Conservation (phyloP, 2,888 invertebrate genomes). For the Tiliacea citrago region DNA sequence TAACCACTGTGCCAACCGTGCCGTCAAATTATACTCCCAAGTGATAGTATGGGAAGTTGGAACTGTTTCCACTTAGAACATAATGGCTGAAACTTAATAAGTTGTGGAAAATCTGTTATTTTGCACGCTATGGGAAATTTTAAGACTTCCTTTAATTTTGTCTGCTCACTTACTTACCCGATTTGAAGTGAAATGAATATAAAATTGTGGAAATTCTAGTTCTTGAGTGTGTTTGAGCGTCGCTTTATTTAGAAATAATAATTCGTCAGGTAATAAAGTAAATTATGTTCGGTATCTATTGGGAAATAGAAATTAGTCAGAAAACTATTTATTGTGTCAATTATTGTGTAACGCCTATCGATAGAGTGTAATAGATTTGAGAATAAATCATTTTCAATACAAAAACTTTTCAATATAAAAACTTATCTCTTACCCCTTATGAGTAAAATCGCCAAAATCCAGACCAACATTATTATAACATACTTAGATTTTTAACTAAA, state of each 20-base stretch:
- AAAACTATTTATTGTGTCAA: neutral
- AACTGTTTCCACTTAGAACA: constrained; percentile 39
- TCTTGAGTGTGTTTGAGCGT: neutral
- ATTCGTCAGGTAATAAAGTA: neutral
- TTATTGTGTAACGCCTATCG: neutral
- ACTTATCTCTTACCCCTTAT: constrained; percentile 41
- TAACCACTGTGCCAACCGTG: too few relatives aligned
- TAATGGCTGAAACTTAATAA: constrained; percentile 39
- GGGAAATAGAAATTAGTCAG: neutral
- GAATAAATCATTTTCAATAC: neutral
- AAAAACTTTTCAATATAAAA: neutral
- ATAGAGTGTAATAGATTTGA: neutral
- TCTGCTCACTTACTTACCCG: neutral
- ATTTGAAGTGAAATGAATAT: constrained; percentile 12
- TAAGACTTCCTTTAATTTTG: constrained; percentile 29
- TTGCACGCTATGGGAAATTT: constrained; percentile 24
- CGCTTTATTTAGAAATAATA: neutral
- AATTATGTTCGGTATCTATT: neutral
- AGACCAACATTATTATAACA: constrained; percentile 42
- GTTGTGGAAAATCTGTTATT: constrained; percentile 29
- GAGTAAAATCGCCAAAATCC: constrained; percentile 29
- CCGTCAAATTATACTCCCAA: constrained; percentile 24
- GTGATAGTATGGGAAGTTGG: constrained; percentile 22
- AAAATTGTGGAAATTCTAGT: neutral
- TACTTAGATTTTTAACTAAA: constrained; percentile 4